phyloP scores from a whole-genome alignment of 23 tunicate species.

The Trididemnum nubilum region DNA sequence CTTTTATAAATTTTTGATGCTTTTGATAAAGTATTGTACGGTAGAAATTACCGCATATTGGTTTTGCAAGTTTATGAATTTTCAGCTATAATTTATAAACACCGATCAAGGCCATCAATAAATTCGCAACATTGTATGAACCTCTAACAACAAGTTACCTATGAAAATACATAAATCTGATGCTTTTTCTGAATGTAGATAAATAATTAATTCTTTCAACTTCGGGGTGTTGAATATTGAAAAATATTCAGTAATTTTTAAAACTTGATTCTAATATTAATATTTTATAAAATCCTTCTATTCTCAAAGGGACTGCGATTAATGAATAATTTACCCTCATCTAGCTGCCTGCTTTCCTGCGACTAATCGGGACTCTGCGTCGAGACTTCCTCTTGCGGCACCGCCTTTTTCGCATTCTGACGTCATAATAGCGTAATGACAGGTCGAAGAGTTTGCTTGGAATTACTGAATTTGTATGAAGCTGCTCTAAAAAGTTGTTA shows the following conservation, averaged over 20 bases:
- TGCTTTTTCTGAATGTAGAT: slow-evolving; percentile 1
- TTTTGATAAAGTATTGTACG: no score
- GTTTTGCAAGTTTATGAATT: no score
- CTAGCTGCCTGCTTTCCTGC: slow-evolving; percentile 1
- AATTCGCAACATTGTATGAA: no score
- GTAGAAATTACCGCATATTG: no score
- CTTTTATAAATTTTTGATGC: no score
- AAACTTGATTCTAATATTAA: slow-evolving; percentile 45
- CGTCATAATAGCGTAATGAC: slow-evolving; percentile 9
- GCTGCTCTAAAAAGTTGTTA: no score
- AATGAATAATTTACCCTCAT: slow-evolving; percentile 64
- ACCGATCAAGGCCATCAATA: no score
- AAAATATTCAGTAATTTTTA: slow-evolving; percentile 30
- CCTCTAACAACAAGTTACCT: no score
- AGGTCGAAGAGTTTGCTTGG: no score
- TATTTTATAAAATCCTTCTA: slow-evolving; percentile 63
- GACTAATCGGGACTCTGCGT: not conserved
- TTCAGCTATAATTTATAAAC: no score
- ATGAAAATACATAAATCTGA: no score
- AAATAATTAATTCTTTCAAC: slow-evolving; percentile 38
- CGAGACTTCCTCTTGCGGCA: not conserved
- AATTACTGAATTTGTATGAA: no score
- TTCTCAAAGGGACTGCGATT: slow-evolving; percentile 51
- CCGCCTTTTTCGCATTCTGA: not conserved
- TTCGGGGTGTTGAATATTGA: not conserved